Percentiles rank a stretch among this genome's conserved stretches.
These are phyloP conservation scores for Athrips mouffetella DNA, from an alignment of 2,888 invertebrate species.

Conservation along the genomic window DNA sequence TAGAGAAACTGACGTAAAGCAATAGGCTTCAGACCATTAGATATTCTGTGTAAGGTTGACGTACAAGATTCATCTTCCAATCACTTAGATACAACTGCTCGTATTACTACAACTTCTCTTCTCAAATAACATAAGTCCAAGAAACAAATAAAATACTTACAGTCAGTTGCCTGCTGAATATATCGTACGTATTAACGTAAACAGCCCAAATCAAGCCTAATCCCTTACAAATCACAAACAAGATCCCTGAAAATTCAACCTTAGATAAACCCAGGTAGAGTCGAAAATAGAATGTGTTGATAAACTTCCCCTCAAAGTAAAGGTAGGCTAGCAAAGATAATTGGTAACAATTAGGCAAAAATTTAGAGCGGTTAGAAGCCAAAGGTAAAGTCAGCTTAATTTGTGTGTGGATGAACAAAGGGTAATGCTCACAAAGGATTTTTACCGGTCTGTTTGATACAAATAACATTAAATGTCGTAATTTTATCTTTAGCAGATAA, in stretches of 20 bases:
- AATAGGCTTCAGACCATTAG: too few relatives aligned
- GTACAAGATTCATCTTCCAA: too few relatives aligned
- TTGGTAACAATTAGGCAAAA: constrained; percentile 6
- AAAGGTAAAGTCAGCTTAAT: neutral
- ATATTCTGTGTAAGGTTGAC: too few relatives aligned
- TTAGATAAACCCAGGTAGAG: neutral
- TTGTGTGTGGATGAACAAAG: neutral
- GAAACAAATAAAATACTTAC: too few relatives aligned
- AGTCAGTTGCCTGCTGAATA: constrained; percentile 6
- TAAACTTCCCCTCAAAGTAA: neutral
- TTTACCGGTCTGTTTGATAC: too few relatives aligned
- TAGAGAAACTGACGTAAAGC: too few relatives aligned
- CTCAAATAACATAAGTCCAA: too few relatives aligned
- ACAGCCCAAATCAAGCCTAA: constrained; percentile 7
- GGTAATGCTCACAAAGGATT: too few relatives aligned
- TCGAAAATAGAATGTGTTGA: neutral
- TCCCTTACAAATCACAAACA: neutral
- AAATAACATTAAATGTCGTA: too few relatives aligned
- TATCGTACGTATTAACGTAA: constrained; percentile 9
- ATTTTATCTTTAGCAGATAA: too few relatives aligned
- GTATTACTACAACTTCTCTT: too few relatives aligned
- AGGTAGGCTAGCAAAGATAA: neutral
- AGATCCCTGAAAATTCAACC: neutral
- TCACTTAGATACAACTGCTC: too few relatives aligned
- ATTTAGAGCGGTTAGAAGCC: neutral